Evolutionary conservation across 2,797 vertebrate genomes (phyloP).

Genomic region (Spheniscus humboldti): DNA sequence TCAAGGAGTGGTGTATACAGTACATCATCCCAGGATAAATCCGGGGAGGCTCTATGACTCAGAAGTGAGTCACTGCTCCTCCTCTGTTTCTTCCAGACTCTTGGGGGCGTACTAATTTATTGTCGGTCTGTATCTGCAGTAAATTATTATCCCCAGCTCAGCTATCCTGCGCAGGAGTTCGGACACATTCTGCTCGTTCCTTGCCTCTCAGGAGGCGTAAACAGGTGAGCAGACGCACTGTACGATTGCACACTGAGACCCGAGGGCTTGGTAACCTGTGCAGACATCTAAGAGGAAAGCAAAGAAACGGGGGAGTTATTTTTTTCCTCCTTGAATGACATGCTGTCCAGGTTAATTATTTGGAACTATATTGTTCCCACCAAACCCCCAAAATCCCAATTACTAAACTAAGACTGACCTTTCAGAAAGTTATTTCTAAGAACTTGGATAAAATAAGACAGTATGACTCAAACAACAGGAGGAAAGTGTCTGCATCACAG

Average conservation of each 20-base stretch:
- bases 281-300: background rate
- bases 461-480: slow-evolving; percentile 48
- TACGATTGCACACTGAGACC: background rate
- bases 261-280: background rate
- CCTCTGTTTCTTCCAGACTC: slow-evolving; percentile 54
- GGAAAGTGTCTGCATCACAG: slow-evolving; percentile 23
- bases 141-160: slow-evolving; percentile 21
- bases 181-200: background rate
- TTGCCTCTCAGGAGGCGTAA: background rate
- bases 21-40: slow-evolving; percentile 17
- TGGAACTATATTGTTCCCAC: background rate
- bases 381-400: slow-evolving; percentile 2
- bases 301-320: background rate
- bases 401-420: slow-evolving; percentile 56
- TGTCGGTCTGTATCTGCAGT: slow-evolving; percentile 46
- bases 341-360: background rate
- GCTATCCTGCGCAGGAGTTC: background rate
- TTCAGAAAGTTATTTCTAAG: slow-evolving; percentile 41
- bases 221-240: background rate
- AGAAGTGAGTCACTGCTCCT: slow-evolving; percentile 58
- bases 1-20: slow-evolving; percentile 22
- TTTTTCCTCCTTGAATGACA: background rate
- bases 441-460: slow-evolving; percentile 41
- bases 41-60: slow-evolving; percentile 58
- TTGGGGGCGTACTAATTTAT: slow-evolving; percentile 42